Evolutionary conservation across 30 jellyfish, hydroid and myxozoan species (phyloP), one percentile per base, ranked within the genome.

Genomic region (Hydractinia symbiolongicarpus): DNA sequence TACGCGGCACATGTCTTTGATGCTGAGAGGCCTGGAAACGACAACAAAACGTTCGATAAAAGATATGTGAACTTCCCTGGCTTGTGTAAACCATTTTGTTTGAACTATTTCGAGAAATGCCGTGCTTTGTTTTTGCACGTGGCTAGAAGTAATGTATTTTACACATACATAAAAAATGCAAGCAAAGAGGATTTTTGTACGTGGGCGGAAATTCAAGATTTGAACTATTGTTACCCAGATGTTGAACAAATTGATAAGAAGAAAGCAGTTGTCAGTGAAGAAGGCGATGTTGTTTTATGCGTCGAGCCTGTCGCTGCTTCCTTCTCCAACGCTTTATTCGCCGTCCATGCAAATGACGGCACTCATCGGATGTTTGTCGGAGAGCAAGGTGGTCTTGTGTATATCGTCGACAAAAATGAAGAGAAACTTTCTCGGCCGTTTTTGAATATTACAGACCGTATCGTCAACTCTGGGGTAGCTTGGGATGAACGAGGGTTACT

Each of bases 401-500:
- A 62, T 54, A 77, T 83, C 6, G 44, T 90, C 80, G 78, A 76
- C 21, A 81, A 54, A 16, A 61, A 67, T 0, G 92, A 92, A 76
- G 50, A 53, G 66, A 75, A 66, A 40, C 8, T 68, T 54, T 30
- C 58, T 51, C 78, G 11, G 50, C 98, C 98, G 9, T 91, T 91
- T 74, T 55, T 91, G 55, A 89, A 91, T 54, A 79, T 91, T 50
- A 74, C 85, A 8, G 71, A 81, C 15, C 83, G 77, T 72, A 76
- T 91, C 4, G 74, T 91, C 55, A 91, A 86, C 60, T 91, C 98
- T 21, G 96, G 98, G 7, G 82, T 68, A 62, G 84, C 93, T 50
- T 91, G 98, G 98, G 98, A 91, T 57, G 98, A 91, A 81, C 88
- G 98, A 55, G 98, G 98, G 5, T 68, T 91, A 9, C 92, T 91